phyloP scores from a whole-genome alignment of 2,888 invertebrate genomes.

The Polydrusus pterygomalis region DNA sequence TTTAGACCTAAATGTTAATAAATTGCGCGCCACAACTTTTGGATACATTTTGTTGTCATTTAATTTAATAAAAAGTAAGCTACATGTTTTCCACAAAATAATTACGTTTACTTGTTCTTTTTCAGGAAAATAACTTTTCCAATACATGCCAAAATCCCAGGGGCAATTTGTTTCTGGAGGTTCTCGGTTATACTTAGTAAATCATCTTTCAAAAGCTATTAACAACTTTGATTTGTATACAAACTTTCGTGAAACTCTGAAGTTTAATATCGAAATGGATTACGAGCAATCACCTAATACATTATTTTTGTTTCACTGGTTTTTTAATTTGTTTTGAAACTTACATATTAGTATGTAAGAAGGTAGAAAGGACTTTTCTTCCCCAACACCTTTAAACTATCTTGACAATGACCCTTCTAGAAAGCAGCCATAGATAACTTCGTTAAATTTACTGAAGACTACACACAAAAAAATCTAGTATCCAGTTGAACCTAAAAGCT shows the following conservation, averaged over 20 bases:
- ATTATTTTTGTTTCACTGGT: neutral
- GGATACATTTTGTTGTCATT: neutral
- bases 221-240: slow-evolving; percentile 43
- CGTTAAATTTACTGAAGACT: no score
- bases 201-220: slow-evolving; percentile 41
- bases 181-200: slow-evolving; percentile 34
- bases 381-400: no score
- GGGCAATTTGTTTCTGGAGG: slow-evolving; percentile 11
- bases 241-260: slow-evolving; percentile 27
- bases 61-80: neutral
- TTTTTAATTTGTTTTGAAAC: neutral
- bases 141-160: slow-evolving; percentile 13
- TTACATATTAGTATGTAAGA: no score
- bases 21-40: neutral
- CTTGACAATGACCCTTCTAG: no score
- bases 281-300: slow-evolving; percentile 19
- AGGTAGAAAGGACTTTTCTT: no score
- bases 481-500: no score
- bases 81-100: neutral
- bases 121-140: neutral
- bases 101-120: slow-evolving; percentile 2
- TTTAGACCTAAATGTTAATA: neutral
- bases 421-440: no score
- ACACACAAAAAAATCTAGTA: no score
- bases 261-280: slow-evolving; percentile 29